Evolutionary conservation across 2,888 invertebrate species (phyloP), one percentile per base, ranked within the genome.

Genomic region (Vanessa cardui): DNA sequence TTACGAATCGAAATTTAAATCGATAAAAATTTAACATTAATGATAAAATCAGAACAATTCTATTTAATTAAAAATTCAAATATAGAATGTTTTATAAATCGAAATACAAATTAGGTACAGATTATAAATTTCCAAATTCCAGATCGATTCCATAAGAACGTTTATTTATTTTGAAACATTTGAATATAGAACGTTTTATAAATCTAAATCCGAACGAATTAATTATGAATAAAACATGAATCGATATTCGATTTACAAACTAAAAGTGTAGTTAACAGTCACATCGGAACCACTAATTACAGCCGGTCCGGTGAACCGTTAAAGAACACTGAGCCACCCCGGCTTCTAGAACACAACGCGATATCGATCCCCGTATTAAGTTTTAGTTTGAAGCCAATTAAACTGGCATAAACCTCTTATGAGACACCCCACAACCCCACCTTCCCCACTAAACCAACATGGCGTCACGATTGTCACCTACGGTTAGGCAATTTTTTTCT

Each of bases 391-490:
- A 79, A 86, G 83, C 90, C 91, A 91, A 92, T 92, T 92, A 90
- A 88, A 88, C 82, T 83, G 78, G 81, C 80, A 85, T 90, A 88
- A 91, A 89, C 87, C 88, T 83, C 87, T 88, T 89, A 89, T 86
- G 88, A 90, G 83, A 83, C 88, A 86, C 89, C 90, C 90, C 82
- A 82, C 80, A 78, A 72, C 77, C 85, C 88, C 86, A 83, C 75
- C 82, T 76, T 77, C 83, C 80, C 81, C 78, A 82, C 85, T 86
- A 88, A 89, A 88, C 86, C 90, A 92, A 92, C 87, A 92, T 92
- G 92, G 92, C 92, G 89, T 86, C 87, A 85, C 81, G 81, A 85
- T 90, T 91, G 90, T 92, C 91, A 92, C 91, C 90, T 92, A 85
- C 77, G 82, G 81, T 78, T 78, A 74, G 72, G 76, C 83, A 83